Evolutionary conservation across 2,797 vertebrate genomes (phyloP).

Genomic region (Psittacula derbiana): DNA sequence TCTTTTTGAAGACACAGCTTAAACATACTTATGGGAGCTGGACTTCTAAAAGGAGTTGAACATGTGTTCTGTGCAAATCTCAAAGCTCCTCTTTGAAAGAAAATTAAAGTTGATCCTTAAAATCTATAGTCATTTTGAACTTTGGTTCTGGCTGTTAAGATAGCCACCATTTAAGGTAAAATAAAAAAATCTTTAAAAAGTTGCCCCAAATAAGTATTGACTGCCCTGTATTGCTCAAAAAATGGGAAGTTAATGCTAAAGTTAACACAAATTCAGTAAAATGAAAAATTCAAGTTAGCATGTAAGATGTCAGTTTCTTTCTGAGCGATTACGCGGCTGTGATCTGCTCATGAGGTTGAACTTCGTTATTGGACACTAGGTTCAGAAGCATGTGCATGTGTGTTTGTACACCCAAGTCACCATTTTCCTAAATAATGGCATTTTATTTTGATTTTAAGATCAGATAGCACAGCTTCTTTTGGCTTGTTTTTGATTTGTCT

Average conservation of each 20-base stretch:
- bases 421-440: neutral
- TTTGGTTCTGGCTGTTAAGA: neutral
- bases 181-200: neutral
- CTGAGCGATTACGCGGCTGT: neutral
- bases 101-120: neutral
- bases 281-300: neutral
- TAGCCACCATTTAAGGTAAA: neutral
- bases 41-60: neutral
- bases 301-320: neutral
- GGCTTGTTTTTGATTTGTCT: neutral
- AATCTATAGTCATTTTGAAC: neutral
- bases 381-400: constrained; percentile 26
- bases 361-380: neutral
- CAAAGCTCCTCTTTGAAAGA: neutral
- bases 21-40: neutral
- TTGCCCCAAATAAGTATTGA: neutral
- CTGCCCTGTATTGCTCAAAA: neutral
- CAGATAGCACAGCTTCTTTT: neutral
- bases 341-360: neutral
- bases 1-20: neutral
- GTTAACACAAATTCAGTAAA: neutral
- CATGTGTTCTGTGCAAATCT: neutral
- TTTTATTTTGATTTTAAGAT: neutral
- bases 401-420: neutral
- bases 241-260: neutral